Evolutionary conservation across 2,113 vertebrate species (phyloP).

Genomic region (Pelecanus crispus): DNA sequence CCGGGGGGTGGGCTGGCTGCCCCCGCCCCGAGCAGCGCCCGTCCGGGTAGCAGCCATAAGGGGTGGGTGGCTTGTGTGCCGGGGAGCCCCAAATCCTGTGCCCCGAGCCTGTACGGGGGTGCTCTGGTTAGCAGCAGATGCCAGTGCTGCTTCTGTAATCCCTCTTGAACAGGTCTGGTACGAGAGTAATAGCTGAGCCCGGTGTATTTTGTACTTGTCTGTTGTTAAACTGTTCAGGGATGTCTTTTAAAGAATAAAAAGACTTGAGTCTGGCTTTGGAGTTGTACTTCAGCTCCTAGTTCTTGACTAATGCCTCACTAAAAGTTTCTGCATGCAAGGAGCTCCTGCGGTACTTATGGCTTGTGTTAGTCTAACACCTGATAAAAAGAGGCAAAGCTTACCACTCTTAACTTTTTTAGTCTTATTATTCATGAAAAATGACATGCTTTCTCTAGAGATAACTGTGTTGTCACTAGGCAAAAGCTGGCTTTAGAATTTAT

Average conservation of each 20-base stretch:
- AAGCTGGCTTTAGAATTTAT: background rate
- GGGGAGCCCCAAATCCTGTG: fast-evolving
- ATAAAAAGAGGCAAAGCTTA: background rate
- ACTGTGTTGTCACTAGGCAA: background rate
- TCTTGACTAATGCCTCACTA: fast-evolving
- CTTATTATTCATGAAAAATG: background rate
- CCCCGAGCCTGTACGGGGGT: fast-evolving
- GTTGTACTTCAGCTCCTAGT: fast-evolving
- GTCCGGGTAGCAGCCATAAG: fast-evolving
- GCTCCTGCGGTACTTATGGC: background rate
- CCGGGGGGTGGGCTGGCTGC: too few relatives aligned
- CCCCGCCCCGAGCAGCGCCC: background rate
- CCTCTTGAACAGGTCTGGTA: fast-evolving
- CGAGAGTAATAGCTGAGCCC: fast-evolving
- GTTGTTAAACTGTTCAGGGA: background rate
- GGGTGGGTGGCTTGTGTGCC: fast-evolving
- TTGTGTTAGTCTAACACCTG: fast-evolving
- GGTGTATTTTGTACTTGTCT: fast-evolving
- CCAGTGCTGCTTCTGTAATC: fast-evolving
- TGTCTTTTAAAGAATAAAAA: background rate
- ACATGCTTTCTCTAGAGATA: fast-evolving
- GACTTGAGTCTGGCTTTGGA: fast-evolving
- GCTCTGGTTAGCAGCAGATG: fast-evolving
- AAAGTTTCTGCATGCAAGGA: fast-evolving
- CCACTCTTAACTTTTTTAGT: fast-evolving